Percentiles rank a stretch among this genome's conserved stretches.
These are phyloP conservation scores for Ophraella communa DNA, from an alignment of 2,888 invertebrate species.

Conservation along the genomic window DNA sequence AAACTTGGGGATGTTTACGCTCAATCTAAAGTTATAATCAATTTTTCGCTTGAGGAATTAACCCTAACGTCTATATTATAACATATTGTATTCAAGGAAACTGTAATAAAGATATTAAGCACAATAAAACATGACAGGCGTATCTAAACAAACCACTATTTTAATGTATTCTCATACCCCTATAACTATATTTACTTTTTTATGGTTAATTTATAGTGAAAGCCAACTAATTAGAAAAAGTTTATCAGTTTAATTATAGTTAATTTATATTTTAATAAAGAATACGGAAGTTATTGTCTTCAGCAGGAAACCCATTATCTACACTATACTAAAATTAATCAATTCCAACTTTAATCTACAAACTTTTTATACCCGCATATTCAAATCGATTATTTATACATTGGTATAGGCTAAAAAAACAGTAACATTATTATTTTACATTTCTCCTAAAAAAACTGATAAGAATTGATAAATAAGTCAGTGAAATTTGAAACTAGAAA, in stretches of 20 bases:
- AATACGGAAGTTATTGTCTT: background rate
- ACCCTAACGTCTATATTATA: background rate
- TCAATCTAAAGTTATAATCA: background rate
- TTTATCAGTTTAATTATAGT: background rate
- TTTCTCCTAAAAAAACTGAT: too few relatives aligned
- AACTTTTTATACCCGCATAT: too few relatives aligned
- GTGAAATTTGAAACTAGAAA: too few relatives aligned
- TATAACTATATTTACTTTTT: background rate
- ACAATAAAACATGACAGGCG: slow-evolving; percentile 1
- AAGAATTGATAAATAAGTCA: too few relatives aligned
- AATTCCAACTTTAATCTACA: too few relatives aligned
- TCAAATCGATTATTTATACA: too few relatives aligned
- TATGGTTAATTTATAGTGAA: background rate
- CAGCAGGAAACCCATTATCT: too few relatives aligned
- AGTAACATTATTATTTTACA: too few relatives aligned
- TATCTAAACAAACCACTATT: background rate
- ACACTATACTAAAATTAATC: too few relatives aligned
- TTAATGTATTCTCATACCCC: background rate
- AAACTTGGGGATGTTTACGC: background rate
- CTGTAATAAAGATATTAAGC: background rate
- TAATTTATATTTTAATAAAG: background rate
- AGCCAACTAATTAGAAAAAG: background rate
- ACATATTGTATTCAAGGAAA: background rate
- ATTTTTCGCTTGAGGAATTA: background rate
- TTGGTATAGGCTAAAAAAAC: too few relatives aligned